Conservation (phyloP, 1,140 invertebrate species). For the Pseudomyrmex sp. region DNA sequence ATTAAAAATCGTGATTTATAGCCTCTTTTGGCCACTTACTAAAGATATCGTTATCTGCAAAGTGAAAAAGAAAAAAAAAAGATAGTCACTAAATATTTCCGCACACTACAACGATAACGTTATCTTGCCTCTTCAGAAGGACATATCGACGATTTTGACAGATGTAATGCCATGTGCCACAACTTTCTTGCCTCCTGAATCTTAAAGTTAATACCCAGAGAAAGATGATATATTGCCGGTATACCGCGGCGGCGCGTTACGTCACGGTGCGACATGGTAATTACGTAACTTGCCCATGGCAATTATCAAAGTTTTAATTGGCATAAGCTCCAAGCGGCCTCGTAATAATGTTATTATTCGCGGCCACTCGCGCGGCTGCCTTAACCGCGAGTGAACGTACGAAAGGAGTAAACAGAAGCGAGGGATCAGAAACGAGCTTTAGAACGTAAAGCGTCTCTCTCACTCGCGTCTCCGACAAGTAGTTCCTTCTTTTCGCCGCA, state of each 20-base stretch:
- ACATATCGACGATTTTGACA: conserved; percentile 2
- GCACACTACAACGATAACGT: neutral
- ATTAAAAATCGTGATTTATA: too few species aligned
- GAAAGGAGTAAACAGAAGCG: neutral
- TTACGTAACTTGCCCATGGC: conserved; percentile 79
- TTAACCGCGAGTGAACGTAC: conserved; percentile 16
- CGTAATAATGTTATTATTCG: conserved; percentile 82
- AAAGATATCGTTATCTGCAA: too few species aligned
- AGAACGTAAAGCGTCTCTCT: neutral
- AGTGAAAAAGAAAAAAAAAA: too few species aligned
- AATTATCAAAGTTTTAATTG: conserved; percentile 85
- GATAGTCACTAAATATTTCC: neutral
- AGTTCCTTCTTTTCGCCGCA: conserved; percentile 3
- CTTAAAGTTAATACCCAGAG: too few species aligned
- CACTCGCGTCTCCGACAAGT: neutral
- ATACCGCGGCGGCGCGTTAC: conserved; percentile 41
- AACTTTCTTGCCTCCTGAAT: too few species aligned
- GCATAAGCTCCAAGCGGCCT: conserved; percentile 76
- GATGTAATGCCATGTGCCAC: neutral
- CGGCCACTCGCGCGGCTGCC: conserved; percentile 63
- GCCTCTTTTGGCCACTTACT: too few species aligned
- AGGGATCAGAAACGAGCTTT: neutral
- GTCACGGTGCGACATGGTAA: conserved; percentile 73
- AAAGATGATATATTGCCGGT: too few species aligned
- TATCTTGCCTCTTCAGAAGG: neutral